Percentiles rank a stretch among this genome's conserved stretches.
These are phyloP conservation scores for Philopotamus ludificatus DNA, from an alignment of 1,140 invertebrate genomes.

Conservation along the genomic window DNA sequence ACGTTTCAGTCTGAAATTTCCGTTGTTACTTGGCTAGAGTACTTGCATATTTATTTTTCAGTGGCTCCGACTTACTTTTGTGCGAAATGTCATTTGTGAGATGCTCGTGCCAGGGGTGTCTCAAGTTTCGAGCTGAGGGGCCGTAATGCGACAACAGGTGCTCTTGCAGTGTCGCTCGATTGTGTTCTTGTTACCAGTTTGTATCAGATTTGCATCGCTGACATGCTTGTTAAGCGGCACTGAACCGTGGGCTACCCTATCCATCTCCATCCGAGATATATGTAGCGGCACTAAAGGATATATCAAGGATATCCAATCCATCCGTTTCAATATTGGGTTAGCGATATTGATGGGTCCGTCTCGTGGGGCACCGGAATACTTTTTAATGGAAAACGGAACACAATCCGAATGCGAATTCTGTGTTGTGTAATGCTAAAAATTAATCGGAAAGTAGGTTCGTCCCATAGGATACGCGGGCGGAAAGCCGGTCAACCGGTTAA, in stretches of 20 bases:
- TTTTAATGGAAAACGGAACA: constrained; percentile 21
- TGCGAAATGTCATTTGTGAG: too few relatives aligned
- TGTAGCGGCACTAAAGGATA: too few relatives aligned
- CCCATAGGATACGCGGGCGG: too few relatives aligned
- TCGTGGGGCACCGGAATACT: constrained; percentile 8
- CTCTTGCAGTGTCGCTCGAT: constrained; percentile 2
- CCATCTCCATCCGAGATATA: too few relatives aligned
- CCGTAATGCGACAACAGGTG: constrained; percentile 18
- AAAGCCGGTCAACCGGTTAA: too few relatives aligned
- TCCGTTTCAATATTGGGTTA: constrained; percentile 27
- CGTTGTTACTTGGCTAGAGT: too few relatives aligned
- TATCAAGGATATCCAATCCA: constrained; percentile 17
- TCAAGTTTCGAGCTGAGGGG: neutral
- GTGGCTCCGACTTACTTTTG: too few relatives aligned
- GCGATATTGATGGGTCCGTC: constrained; percentile 22
- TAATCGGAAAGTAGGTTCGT: too few relatives aligned
- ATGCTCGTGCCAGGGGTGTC: neutral
- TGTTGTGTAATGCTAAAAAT: too few relatives aligned
- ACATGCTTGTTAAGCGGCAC: constrained; percentile 14
- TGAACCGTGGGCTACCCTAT: neutral
- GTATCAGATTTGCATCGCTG: constrained; percentile 25
- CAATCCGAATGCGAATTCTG: too few relatives aligned
- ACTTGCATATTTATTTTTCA: too few relatives aligned
- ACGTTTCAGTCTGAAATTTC: too few relatives aligned
- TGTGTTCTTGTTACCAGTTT: constrained; percentile 14